Conservation (phyloP, 2,888 invertebrate genomes). For the Homarus gammarus region DNA sequence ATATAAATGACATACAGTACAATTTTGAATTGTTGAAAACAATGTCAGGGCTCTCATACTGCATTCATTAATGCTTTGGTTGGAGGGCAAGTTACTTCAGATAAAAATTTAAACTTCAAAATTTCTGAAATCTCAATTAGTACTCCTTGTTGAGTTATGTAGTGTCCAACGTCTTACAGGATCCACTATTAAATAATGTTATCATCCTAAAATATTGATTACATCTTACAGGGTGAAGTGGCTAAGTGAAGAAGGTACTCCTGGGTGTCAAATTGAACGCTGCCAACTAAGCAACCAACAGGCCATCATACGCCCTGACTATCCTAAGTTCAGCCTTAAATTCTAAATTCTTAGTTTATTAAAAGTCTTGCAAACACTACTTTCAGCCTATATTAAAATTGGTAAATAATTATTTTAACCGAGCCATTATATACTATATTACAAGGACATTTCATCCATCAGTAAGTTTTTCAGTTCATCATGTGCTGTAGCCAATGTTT, state of each 20-base stretch:
- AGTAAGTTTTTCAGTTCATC: background rate
- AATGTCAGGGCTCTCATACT: too few relatives aligned
- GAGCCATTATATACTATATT: background rate
- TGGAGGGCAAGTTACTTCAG: too few relatives aligned
- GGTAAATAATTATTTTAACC: background rate
- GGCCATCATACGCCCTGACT: conserved; percentile 84
- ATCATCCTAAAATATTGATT: background rate
- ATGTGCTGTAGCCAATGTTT: background rate
- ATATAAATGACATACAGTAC: too few relatives aligned
- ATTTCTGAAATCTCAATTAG: too few relatives aligned
- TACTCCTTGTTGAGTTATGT: too few relatives aligned
- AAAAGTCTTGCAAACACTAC: background rate
- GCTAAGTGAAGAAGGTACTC: conserved; percentile 90
- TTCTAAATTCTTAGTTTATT: conserved; percentile 82
- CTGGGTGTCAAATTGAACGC: conserved; percentile 90
- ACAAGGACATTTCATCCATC: background rate
- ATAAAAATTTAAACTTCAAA: too few relatives aligned
- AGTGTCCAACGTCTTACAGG: background rate
- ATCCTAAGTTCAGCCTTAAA: conserved; percentile 89
- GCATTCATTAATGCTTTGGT: too few relatives aligned
- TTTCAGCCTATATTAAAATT: background rate
- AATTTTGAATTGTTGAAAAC: too few relatives aligned
- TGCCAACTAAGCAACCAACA: conserved; percentile 91
- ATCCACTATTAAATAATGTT: background rate
- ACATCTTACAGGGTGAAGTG: conserved; percentile 85